These are phyloP conservation scores for Psilopogon haemacephalus DNA, from an alignment of 2,113 vertebrate genomes.

Conservation along the genomic window DNA sequence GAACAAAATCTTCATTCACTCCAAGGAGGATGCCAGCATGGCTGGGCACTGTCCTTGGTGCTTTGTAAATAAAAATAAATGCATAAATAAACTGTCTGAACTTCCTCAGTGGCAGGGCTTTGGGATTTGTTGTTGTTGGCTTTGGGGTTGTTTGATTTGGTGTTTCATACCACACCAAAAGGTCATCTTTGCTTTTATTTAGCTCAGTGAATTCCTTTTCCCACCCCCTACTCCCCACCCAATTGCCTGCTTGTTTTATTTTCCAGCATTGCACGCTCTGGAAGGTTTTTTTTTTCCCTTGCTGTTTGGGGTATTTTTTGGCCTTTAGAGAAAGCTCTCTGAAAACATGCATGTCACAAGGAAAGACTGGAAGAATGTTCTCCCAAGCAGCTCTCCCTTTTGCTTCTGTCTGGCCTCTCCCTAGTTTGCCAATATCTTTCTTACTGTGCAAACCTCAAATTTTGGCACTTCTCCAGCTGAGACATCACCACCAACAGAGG, in stretches of 20 bases:
- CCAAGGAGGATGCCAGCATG: neutral
- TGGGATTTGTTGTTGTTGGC: neutral
- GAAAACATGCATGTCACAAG: neutral
- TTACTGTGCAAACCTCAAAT: neutral
- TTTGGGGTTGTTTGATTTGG: neutral
- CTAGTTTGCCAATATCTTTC: neutral
- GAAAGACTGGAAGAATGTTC: neutral
- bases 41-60: neutral
- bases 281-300: neutral
- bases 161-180: neutral
- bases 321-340: neutral
- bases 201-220: neutral
- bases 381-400: neutral
- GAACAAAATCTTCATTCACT: too few relatives aligned
- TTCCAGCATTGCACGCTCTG: neutral
- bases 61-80: neutral
- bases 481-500: neutral
- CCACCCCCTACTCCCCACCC: neutral
- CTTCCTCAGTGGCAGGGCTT: neutral
- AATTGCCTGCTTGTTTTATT: neutral
- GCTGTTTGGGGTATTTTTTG: neutral
- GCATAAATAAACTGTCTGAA: neutral
- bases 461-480: slow-evolving; percentile 13
- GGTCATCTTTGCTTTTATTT: neutral
- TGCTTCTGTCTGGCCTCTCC: neutral